These are phyloP conservation scores for Tympanoctomys barrerae DNA, from an alignment of 2,797 vertebrate genomes.

Conservation along the genomic window DNA sequence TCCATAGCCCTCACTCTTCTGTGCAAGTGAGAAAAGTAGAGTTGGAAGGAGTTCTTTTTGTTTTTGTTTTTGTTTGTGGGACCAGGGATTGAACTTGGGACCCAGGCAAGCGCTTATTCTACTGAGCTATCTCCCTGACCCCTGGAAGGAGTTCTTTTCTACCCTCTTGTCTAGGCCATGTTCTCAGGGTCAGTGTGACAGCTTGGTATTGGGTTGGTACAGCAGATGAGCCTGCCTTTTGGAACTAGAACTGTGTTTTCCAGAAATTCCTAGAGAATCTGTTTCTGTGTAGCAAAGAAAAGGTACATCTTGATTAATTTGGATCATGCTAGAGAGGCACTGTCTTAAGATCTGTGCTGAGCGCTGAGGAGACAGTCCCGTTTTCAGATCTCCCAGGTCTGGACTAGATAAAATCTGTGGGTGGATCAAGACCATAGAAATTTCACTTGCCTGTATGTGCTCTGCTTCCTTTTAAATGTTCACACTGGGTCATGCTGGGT, in stretches of 20 bases:
- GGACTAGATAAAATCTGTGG: background rate
- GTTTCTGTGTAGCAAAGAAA: background rate
- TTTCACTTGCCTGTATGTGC: background rate
- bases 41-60: background rate
- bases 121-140: too few relatives aligned
- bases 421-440: background rate
- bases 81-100: too few relatives aligned
- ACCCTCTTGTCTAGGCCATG: background rate
- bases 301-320: background rate
- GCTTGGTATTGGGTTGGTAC: background rate
- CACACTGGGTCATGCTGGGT: background rate
- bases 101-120: too few relatives aligned
- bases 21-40: background rate
- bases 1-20: background rate
- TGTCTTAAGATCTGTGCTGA: background rate
- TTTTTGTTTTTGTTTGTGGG: too few relatives aligned
- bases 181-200: background rate
- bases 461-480: background rate
- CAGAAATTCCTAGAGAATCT: slow-evolving; percentile 36
- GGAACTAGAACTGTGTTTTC: slow-evolving; percentile 19
- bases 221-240: background rate
- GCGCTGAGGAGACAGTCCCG: background rate
- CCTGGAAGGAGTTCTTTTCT: background rate
- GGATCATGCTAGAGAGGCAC: background rate
- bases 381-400: background rate